These are phyloP conservation scores for Octomys mimax DNA, from an alignment of 2,797 vertebrate genomes.

Conservation along the genomic window DNA sequence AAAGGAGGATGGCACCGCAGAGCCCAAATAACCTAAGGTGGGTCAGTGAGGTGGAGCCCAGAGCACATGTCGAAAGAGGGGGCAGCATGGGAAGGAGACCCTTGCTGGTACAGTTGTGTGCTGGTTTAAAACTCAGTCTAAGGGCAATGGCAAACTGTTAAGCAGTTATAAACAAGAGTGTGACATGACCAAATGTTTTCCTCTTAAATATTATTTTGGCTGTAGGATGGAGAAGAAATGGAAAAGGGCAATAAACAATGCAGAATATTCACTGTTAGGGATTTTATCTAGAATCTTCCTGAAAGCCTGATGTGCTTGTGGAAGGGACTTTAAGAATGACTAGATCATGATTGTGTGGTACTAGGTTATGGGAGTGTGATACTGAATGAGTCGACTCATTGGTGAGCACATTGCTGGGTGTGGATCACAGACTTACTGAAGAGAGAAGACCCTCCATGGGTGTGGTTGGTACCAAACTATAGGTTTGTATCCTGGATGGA, in stretches of 20 bases:
- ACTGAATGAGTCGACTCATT: neutral
- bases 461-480: neutral
- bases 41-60: neutral
- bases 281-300: neutral
- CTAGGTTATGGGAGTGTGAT: neutral
- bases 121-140: neutral
- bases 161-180: neutral
- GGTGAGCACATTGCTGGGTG: neutral
- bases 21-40: neutral
- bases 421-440: neutral
- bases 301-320: neutral
- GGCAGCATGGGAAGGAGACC: no score
- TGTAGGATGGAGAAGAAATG: neutral
- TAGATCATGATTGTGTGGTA: neutral
- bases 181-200: neutral
- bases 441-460: neutral
- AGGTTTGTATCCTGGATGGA: neutral
- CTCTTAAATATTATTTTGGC: neutral
- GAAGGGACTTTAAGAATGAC: neutral
- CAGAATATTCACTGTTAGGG: neutral
- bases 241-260: neutral
- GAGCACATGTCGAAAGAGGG: neutral
- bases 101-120: neutral
- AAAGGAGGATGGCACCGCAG: neutral
- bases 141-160: neutral